Conservation (phyloP, 2,888 invertebrate species). For the Poecilus cupreus region DNA sequence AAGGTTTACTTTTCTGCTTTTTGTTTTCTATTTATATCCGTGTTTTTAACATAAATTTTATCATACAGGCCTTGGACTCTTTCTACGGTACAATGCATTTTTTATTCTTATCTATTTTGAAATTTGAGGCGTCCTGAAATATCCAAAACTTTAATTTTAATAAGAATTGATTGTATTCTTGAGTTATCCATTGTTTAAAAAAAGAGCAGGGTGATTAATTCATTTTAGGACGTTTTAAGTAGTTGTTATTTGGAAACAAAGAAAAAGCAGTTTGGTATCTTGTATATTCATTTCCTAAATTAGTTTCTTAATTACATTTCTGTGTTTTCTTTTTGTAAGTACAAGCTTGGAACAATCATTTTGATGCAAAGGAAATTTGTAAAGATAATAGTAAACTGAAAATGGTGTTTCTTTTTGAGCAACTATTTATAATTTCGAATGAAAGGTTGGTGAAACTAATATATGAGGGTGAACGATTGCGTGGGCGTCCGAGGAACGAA, state of each 20-base stretch:
- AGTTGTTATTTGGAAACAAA: not conserved
- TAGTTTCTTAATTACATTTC: not conserved
- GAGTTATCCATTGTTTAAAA: no score
- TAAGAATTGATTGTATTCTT: no score
- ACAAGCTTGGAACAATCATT: no score
- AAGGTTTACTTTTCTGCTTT: conserved; percentile 21
- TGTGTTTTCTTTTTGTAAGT: not conserved
- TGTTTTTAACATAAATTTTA: conserved; percentile 24
- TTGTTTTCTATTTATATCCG: conserved; percentile 26
- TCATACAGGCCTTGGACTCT: conserved; percentile 19
- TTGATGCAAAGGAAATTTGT: not conserved
- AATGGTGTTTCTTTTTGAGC: no score
- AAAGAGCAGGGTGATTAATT: no score
- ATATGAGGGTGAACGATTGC: no score
- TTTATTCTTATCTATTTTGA: conserved; percentile 45
- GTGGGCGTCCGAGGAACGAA: no score
- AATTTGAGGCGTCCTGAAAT: no score
- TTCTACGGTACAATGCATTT: conserved; percentile 36
- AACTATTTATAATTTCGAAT: no score
- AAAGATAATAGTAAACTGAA: not conserved
- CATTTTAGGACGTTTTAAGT: not conserved
- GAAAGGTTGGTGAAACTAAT: no score
- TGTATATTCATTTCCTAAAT: not conserved
- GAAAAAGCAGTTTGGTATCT: not conserved
- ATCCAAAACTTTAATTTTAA: no score